Conservation (phyloP, 1,140 invertebrate species). For the Metaphire vulgaris region DNA sequence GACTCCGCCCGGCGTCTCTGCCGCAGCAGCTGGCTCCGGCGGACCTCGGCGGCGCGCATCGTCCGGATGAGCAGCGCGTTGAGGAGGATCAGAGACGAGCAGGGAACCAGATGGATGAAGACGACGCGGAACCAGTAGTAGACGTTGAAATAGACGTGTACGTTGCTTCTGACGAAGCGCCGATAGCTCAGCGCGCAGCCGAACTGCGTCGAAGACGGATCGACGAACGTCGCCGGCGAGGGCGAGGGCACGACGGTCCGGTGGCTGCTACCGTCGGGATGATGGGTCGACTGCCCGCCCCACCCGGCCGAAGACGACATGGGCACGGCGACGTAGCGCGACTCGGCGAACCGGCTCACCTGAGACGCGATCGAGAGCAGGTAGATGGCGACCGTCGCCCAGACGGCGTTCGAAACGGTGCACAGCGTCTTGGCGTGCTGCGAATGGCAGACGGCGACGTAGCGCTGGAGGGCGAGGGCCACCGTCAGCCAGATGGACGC, state of each 20-base stretch:
- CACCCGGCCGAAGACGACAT: too few relatives aligned
- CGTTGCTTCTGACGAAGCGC: slow-evolving; percentile 50
- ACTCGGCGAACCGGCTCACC: background rate
- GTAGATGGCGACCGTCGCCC: background rate
- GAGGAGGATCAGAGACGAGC: slow-evolving; percentile 76
- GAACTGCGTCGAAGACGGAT: background rate
- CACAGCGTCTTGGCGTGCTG: background rate
- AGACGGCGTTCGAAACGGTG: background rate
- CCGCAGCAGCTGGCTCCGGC: slow-evolving; percentile 67
- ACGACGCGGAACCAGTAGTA: slow-evolving; percentile 79
- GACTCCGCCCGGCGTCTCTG: slow-evolving; percentile 77
- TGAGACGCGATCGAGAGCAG: background rate
- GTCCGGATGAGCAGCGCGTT: slow-evolving; percentile 80
- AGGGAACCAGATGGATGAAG: slow-evolving; percentile 83
- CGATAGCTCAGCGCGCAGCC: background rate
- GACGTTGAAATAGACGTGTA: slow-evolving; percentile 67
- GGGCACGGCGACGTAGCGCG: background rate
- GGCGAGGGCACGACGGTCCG: background rate
- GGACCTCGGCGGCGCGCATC: slow-evolving; percentile 68
- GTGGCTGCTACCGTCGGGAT: too few relatives aligned
- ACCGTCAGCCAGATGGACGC: background rate
- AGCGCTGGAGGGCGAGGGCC: background rate
- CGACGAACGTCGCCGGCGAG: background rate
- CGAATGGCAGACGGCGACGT: background rate
- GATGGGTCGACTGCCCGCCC: too few relatives aligned